phyloP scores from a whole-genome alignment of 2,888 invertebrate genomes.

The Seira ritae region DNA sequence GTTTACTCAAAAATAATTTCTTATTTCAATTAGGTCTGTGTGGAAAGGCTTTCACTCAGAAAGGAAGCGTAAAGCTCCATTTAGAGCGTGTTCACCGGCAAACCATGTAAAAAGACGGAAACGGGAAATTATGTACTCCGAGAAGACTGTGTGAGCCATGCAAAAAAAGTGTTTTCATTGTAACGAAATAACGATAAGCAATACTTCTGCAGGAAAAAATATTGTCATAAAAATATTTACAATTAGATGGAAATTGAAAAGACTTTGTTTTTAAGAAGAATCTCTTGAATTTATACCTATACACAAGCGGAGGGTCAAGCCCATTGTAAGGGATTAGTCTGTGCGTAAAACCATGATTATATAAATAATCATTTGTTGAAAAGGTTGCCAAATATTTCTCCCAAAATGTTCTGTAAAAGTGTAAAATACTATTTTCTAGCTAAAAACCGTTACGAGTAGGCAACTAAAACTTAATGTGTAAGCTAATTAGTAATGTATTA shows the following conservation, averaged over 20 bases:
- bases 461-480: neutral
- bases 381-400: constrained; percentile 38
- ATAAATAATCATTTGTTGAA: neutral
- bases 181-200: neutral
- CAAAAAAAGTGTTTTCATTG: constrained; percentile 15
- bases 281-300: neutral
- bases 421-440: neutral
- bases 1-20: constrained; percentile 7
- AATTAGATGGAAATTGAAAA: constrained; percentile 11
- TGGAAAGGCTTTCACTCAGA: constrained; percentile 62
- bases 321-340: neutral
- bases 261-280: constrained; percentile 13
- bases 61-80: constrained; percentile 63
- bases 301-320: neutral
- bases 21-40: constrained; percentile 32
- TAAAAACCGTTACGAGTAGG: neutral
- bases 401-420: constrained; percentile 8
- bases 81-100: constrained; percentile 61
- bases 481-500: neutral
- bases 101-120: constrained; percentile 28
- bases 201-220: neutral
- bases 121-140: constrained; percentile 11
- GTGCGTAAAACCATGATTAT: neutral
- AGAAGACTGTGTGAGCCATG: constrained; percentile 25
- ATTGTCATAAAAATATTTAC: constrained; percentile 9